Conservation (phyloP, 2,797 vertebrate genomes). For the Artibeus jamaicensis region DNA sequence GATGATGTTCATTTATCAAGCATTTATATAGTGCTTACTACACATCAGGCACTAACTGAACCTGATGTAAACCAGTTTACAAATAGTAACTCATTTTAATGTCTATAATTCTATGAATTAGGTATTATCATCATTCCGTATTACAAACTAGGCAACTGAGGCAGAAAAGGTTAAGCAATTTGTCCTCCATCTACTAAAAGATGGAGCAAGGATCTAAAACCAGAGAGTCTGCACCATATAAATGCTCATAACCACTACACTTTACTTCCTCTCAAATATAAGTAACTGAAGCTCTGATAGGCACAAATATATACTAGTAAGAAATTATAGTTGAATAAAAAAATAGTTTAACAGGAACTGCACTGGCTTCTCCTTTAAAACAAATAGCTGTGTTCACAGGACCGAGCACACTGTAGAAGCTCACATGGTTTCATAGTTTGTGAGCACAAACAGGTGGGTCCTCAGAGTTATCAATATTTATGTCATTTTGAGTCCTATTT, state of each 20-base stretch:
- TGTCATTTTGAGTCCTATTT: neutral
- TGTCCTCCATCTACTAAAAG: neutral
- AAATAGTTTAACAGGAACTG: neutral
- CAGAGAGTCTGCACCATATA: neutral
- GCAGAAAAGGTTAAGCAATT: neutral
- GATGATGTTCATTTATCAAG: neutral
- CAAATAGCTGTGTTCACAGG: neutral
- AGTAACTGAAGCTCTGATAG: neutral
- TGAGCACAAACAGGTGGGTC: neutral
- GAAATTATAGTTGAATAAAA: neutral
- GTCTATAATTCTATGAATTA: neutral
- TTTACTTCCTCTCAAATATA: neutral
- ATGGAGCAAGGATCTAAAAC: neutral
- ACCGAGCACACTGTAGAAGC: neutral
- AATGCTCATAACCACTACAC: neutral
- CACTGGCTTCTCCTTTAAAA: neutral
- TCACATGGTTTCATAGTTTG: neutral
- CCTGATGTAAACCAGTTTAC: no score
- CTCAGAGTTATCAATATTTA: neutral
- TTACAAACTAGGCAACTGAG: neutral
- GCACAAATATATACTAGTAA: neutral
- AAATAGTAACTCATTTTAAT: slow-evolving; percentile 24
- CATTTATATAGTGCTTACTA: neutral
- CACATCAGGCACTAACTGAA: neutral
- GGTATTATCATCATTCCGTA: neutral